Evolutionary conservation across 2,888 invertebrate species (phyloP).

Genomic region (Steinernema carpocapsae): DNA sequence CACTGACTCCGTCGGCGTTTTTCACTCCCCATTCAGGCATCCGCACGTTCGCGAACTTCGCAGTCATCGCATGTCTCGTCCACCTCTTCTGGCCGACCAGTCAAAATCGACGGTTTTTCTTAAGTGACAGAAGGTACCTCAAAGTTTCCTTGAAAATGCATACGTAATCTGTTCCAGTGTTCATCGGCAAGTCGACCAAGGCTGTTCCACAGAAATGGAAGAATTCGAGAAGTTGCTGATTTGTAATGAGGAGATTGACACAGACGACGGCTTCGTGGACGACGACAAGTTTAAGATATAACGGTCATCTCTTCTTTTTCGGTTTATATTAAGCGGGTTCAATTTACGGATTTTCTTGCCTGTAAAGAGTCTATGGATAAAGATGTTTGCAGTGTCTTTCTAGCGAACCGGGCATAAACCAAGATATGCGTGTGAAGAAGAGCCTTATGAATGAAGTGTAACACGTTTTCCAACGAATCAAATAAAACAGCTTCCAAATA

Average conservation of each 20-base stretch:
- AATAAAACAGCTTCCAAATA: too few species aligned
- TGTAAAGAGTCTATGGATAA: background rate
- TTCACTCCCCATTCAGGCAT: slow-evolving; percentile 76
- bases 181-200: slow-evolving; percentile 49
- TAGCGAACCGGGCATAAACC: too few species aligned
- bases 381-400: too few species aligned
- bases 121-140: slow-evolving; percentile 49
- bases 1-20: slow-evolving; percentile 58
- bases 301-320: background rate
- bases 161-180: slow-evolving; percentile 44
- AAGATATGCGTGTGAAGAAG: too few species aligned
- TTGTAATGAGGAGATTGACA: slow-evolving; percentile 31
- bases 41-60: slow-evolving; percentile 90
- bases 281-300: slow-evolving; percentile 10
- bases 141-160: slow-evolving; percentile 2
- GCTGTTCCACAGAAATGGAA: slow-evolving; percentile 54
- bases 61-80: slow-evolving; percentile 92
- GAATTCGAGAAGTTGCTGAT: slow-evolving; percentile 55
- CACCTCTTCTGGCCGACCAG: slow-evolving; percentile 94
- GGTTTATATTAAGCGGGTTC: background rate
- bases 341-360: slow-evolving; percentile 15
- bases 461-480: too few species aligned
- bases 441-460: too few species aligned
- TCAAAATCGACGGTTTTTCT: slow-evolving; percentile 59
- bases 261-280: slow-evolving; percentile 17